Evolutionary conservation across 2,888 invertebrate genomes (phyloP).

Genomic region (Chaitophorus viminalis): DNA sequence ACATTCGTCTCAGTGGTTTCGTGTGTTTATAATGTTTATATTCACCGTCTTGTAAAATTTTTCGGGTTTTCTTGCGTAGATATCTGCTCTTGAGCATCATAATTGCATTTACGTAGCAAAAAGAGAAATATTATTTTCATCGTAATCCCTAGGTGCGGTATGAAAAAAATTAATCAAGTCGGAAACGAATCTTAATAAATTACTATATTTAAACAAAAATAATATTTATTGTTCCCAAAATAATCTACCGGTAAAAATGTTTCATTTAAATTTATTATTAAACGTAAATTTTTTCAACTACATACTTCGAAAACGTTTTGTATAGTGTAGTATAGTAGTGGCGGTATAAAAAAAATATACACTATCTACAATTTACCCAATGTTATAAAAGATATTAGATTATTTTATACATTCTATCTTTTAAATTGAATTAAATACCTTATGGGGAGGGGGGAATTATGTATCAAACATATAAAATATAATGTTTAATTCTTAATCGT

Average conservation of each 20-base stretch:
- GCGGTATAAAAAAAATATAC: too few species aligned
- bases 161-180: neutral
- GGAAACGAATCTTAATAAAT: neutral
- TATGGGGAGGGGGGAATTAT: neutral
- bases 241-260: neutral
- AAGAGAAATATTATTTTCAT: neutral
- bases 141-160: neutral
- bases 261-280: neutral
- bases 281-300: too few species aligned
- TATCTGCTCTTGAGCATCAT: too few species aligned
- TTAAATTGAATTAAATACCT: neutral
- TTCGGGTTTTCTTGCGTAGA: too few species aligned
- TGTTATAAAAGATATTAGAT: neutral
- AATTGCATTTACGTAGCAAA: neutral
- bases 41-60: too few species aligned
- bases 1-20: neutral
- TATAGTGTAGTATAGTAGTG: neutral
- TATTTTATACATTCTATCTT: neutral
- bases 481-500: neutral
- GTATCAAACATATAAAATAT: neutral
- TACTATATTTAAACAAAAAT: neutral
- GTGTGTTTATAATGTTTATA: neutral
- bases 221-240: neutral
- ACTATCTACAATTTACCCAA: neutral
- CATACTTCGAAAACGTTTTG: neutral